Conservation (phyloP, 2,888 invertebrate species). For the Neoitamus cyanurus region DNA sequence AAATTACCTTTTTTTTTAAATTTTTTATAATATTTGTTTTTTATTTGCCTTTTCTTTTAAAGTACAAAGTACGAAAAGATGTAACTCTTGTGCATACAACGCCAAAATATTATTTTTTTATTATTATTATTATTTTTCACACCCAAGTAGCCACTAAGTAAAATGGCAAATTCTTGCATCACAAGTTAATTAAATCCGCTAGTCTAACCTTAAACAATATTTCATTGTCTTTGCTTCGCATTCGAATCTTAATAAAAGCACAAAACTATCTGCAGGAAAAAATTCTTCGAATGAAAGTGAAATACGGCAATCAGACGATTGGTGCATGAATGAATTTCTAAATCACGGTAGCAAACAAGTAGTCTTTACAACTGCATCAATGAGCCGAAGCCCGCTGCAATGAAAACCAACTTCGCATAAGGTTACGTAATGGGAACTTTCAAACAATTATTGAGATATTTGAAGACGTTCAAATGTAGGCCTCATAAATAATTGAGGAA, state of each 20-base stretch:
- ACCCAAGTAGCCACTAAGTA: too few species aligned
- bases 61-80: too few species aligned
- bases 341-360: neutral
- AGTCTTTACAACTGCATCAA: neutral
- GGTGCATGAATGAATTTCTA: neutral
- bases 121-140: too few species aligned
- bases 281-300: neutral
- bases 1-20: too few species aligned
- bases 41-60: too few species aligned
- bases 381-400: neutral
- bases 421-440: neutral
- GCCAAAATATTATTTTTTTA: too few species aligned
- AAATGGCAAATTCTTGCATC: too few species aligned
- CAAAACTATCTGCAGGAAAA: neutral
- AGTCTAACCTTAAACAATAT: neutral
- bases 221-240: too few species aligned
- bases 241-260: neutral
- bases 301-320: neutral
- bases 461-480: conserved; percentile 7
- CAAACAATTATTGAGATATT: neutral
- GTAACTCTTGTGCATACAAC: too few species aligned
- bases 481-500: neutral
- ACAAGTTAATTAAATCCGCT: neutral
- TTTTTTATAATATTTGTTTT: too few species aligned
- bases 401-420: neutral